A percentile compares a stretch with the other conserved stretches of the same genome.
Evolutionary conservation across 1,140 invertebrate genomes (phyloP).

Genomic region (Oppia nitens): DNA sequence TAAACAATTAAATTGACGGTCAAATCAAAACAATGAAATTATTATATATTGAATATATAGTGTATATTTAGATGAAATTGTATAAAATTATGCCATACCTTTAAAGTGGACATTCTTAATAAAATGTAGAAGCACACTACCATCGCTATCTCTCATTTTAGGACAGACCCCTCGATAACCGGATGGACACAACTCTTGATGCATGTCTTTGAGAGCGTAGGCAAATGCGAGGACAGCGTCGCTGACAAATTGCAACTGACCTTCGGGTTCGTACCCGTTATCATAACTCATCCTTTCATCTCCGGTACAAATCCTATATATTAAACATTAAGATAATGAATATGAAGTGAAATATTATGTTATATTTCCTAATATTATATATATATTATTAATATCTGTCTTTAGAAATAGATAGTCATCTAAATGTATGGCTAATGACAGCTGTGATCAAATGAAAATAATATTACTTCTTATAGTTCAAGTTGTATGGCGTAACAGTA

Average conservation of each 20-base stretch:
- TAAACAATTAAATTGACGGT: too few relatives aligned
- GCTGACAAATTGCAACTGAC: conserved; percentile 77
- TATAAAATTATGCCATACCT: conserved; percentile 45
- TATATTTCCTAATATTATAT: background rate
- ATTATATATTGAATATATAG: too few relatives aligned
- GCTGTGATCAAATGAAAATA: background rate
- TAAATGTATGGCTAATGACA: background rate
- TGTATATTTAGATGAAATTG: too few relatives aligned
- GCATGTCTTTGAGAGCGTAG: conserved; percentile 72
- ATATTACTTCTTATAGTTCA: conserved; percentile 38
- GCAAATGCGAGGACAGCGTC: conserved; percentile 83
- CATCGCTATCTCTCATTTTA: conserved; percentile 71
- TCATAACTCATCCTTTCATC: conserved; percentile 44
- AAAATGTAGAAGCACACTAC: conserved; percentile 59
- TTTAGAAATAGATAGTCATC: background rate
- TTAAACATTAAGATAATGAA: background rate
- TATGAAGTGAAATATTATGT: background rate
- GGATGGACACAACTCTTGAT: conserved; percentile 50
- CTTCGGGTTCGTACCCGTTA: conserved; percentile 55
- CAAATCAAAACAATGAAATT: too few relatives aligned
- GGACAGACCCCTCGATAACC: conserved; percentile 51
- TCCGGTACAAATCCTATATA: conserved; percentile 25
- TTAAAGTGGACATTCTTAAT: conserved; percentile 62
- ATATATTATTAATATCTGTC: background rate
- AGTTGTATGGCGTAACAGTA: conserved; percentile 59